These are phyloP conservation scores for Hypomecis punctinalis DNA, from an alignment of 2,888 invertebrate species.

Conservation along the genomic window DNA sequence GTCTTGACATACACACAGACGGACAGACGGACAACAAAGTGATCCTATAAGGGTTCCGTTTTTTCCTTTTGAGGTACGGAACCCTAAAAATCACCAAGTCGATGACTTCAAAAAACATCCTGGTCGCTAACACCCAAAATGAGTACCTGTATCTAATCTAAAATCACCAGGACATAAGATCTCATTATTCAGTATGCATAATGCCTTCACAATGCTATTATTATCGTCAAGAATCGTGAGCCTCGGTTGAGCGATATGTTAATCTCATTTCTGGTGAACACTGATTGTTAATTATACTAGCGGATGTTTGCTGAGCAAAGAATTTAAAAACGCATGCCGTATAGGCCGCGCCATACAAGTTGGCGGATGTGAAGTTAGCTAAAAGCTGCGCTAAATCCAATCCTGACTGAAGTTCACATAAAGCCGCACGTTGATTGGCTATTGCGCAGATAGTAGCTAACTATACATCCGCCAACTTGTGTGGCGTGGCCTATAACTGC, in stretches of 20 bases:
- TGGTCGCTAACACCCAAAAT: slow-evolving; percentile 24
- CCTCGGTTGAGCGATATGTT: slow-evolving; percentile 19
- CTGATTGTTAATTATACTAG: slow-evolving; percentile 10
- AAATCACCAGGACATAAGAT: slow-evolving; percentile 11
- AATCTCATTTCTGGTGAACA: slow-evolving; percentile 17
- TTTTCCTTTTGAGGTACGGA: too few species aligned
- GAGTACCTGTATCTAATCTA: slow-evolving; percentile 13
- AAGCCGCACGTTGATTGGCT: too few species aligned
- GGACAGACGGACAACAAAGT: too few species aligned
- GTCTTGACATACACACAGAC: too few species aligned
- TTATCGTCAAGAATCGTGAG: slow-evolving; percentile 19
- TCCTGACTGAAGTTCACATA: too few species aligned
- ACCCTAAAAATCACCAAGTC: not conserved
- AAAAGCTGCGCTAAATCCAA: too few species aligned
- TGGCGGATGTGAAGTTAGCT: too few species aligned
- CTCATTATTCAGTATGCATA: slow-evolving; percentile 27
- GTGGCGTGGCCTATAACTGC: too few species aligned
- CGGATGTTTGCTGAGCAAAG: slow-evolving; percentile 15
- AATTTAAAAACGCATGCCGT: not conserved
- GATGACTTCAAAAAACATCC: slow-evolving; percentile 13
- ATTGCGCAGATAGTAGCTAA: too few species aligned
- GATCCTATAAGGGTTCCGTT: too few species aligned
- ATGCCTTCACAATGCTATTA: slow-evolving; percentile 22
- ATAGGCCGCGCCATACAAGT: too few species aligned
- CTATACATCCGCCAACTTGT: too few species aligned